These are phyloP conservation scores for Synergus gifuensis DNA, from an alignment of 2,888 invertebrate genomes.

Conservation along the genomic window DNA sequence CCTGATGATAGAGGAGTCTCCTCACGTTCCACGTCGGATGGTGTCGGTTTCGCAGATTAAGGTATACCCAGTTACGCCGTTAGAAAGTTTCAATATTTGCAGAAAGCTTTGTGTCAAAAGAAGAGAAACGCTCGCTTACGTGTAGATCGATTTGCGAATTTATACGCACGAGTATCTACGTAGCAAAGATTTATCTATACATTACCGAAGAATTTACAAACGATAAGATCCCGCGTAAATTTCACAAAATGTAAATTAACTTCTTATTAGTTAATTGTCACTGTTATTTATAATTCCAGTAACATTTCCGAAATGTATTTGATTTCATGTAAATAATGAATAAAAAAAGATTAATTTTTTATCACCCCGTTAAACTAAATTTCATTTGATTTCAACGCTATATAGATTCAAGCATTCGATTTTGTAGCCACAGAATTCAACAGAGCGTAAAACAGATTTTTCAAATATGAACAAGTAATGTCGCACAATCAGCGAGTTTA, in stretches of 20 bases:
- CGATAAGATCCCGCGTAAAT: neutral
- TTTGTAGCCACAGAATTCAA: neutral
- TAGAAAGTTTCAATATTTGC: conserved; percentile 24
- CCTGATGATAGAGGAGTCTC: neutral
- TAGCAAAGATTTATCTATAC: neutral
- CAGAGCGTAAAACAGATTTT: neutral
- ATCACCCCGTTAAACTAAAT: too few relatives aligned
- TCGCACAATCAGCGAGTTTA: conserved; percentile 2
- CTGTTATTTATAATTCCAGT: too few relatives aligned
- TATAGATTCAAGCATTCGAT: neutral
- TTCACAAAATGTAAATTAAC: neutral
- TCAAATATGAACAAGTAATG: neutral
- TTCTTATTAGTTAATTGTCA: too few relatives aligned
- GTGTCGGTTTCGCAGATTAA: conserved; percentile 1
- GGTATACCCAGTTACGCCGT: neutral
- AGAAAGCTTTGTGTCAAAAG: conserved; percentile 10
- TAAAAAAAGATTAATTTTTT: too few relatives aligned
- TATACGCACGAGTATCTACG: neutral
- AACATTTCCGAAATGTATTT: too few relatives aligned
- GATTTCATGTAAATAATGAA: too few relatives aligned
- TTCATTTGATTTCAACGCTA: too few relatives aligned
- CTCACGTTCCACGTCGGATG: conserved; percentile 5
- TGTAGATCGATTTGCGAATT: neutral
- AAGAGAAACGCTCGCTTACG: neutral
- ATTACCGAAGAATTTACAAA: too few relatives aligned